Conservation (phyloP, 53 echinoderm and acorn worm species). For the Antedon mediterranea region DNA sequence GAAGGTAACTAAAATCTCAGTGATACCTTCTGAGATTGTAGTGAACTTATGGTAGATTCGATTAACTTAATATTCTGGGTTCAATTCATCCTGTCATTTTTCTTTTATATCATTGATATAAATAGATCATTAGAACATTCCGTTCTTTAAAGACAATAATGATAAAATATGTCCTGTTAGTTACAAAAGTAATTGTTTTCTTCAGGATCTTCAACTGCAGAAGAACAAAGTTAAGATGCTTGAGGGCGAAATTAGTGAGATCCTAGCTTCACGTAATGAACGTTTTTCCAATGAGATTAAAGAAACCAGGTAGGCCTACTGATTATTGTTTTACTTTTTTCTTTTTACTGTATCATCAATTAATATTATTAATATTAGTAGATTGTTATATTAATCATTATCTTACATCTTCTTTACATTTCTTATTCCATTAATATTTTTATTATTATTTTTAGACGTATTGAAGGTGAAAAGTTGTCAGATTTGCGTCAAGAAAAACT, state of each 20-base stretch:
- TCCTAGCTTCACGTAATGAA: constrained; percentile 43
- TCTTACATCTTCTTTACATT: background rate
- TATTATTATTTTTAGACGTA: constrained; percentile 34
- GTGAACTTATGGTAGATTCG: too few species aligned
- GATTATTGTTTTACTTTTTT: too few species aligned
- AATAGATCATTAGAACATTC: too few species aligned
- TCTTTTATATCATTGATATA: too few species aligned
- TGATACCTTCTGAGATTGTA: too few species aligned
- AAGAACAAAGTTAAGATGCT: constrained; percentile 55
- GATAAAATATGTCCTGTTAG: too few species aligned
- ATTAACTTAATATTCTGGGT: too few species aligned
- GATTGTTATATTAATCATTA: background rate
- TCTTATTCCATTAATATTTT: background rate
- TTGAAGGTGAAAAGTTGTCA: constrained; percentile 58
- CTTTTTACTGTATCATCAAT: too few species aligned
- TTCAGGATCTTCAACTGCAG: constrained; percentile 54
- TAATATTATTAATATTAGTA: too few species aligned
- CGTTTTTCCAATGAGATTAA: constrained; percentile 48
- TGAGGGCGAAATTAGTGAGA: constrained; percentile 70
- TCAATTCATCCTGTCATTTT: too few species aligned
- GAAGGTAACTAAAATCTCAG: background rate
- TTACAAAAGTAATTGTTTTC: background rate
- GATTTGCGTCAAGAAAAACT: constrained; percentile 70
- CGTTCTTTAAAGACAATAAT: too few species aligned
- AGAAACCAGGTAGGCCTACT: constrained; percentile 66